Evolutionary conservation across 2,888 invertebrate species (phyloP).

Genomic region (Eristalinus aeneus): DNA sequence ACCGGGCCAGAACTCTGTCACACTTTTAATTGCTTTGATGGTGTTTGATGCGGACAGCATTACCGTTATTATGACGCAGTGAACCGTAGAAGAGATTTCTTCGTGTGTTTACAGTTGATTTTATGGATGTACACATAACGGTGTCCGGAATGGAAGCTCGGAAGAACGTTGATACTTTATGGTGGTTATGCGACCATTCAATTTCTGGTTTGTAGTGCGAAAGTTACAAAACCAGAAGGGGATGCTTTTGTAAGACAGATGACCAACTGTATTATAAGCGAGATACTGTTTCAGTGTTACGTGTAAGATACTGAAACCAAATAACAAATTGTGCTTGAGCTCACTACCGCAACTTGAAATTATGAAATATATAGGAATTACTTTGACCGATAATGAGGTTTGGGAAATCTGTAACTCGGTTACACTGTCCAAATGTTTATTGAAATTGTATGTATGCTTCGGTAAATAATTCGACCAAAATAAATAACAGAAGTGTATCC

Average conservation of each 20-base stretch:
- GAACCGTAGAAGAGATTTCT: too few relatives aligned
- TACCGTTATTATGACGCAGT: neutral
- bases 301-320: neutral
- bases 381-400: too few relatives aligned
- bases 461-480: too few relatives aligned
- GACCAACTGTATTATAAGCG: neutral
- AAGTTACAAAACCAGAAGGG: neutral
- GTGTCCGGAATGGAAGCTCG: neutral
- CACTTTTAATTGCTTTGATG: conserved; percentile 8
- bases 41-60: neutral
- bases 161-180: neutral
- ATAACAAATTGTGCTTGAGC: neutral
- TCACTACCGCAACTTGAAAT: neutral
- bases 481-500: too few relatives aligned
- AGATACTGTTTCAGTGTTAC: neutral
- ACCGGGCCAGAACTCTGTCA: neutral
- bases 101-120: neutral
- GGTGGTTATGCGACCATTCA: neutral
- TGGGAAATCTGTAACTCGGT: too few relatives aligned
- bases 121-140: neutral
- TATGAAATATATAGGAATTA: too few relatives aligned
- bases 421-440: too few relatives aligned
- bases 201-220: neutral
- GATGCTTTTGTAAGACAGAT: neutral
- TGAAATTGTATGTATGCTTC: too few relatives aligned